Evolutionary conservation across 2,888 invertebrate genomes (phyloP), one percentile per base, ranked within the genome.

Genomic region (Sycophila texana): DNA sequence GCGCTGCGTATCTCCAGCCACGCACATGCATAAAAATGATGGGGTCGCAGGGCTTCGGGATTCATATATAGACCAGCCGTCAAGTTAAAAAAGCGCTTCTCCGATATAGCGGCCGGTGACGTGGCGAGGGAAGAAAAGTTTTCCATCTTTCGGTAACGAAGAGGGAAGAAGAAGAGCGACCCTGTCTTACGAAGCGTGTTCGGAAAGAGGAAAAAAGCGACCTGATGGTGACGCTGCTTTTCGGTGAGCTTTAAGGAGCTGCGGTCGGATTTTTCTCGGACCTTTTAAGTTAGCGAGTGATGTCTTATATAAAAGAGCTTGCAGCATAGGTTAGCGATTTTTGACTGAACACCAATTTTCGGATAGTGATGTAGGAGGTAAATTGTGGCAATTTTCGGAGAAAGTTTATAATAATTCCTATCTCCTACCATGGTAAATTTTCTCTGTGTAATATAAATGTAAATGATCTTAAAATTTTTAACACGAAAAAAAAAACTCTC

Each of bases 251-350:
- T 74, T 66, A 57, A 74, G 39, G 66, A 65, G n/a, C 26, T 13
- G 55, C 60, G 74, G 68, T 60, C 75, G 10, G 68, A 18, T 74
- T 74, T 39, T 39, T 47, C 30, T 10, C 47, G 7, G 39, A 16
- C 58, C 75, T 68, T 75, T 68, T 14, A 60, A 75, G 68, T 66
- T 51, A 75, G 66, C 61, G 30, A 75, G 58, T 26, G 75, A 51
- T 30, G 18, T 30, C 20, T 26, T 30, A n/a, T 14, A 13, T 30
- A 63, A 63, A 20, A 16, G 39, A 10, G 39, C 10, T 10, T 39
- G 10, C 7, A 39, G 7, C 39, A 7, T 7, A 26, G 26, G 7
- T 10, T 39, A 10, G 39, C 39, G 39, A 39, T 39, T 39, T 39
- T 39, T 4, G 7, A 39, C 7, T 39, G 10, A 39, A 39, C 5